Base-by-base conservation (phyloP, 2,113 vertebrate species). In the Xyliphius kryptos region DNA sequence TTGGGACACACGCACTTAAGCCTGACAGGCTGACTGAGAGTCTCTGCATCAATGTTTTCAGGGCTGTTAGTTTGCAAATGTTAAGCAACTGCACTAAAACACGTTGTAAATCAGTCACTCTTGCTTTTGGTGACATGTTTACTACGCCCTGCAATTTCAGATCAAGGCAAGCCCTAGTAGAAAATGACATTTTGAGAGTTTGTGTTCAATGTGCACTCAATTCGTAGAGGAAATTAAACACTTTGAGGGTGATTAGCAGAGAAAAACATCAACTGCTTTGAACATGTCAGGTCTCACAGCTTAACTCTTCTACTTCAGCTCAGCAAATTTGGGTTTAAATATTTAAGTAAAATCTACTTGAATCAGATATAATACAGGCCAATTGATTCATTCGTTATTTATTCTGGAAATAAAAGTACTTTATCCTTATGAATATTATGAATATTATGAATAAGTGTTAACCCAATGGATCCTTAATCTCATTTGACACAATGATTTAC, bases 21-120 rank as follows among this genome's bases (percentile, higher is more conserved):
- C 51, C 38, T 46, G 46, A 51, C 26, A 43, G 44, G 44, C 32
- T 40, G 63, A 21, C 53, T 12, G n/a, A 58, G 47, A 43, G 46
- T 41, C 56, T 58, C 54, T 26, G 56, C 63, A 57, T 66, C 54
- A 51, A 49, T 10, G 2, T 48, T 50, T 66, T 32, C 46, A 44
- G 20, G 40, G 19, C 32, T 57, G 44, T 66, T 57, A 7, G 20
- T 56, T 66, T 50, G 32, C 32, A 57, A 32, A 43, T n/a, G 13
- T 52, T 32, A 21, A 51, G 22, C 17, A 44, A 37, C 43, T 63
- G 54, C 19, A 9, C 17, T 70, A 46, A 32, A 55, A 54, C 48
- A 55, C n/a, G 50, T 17, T 44, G 8, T 64, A 61, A 70, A 61
- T 26, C 32, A 40, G 41, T n/a, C 37, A 16, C 53, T 44, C 64